Percentiles rank a stretch among this genome's conserved stretches.
phyloP scores from a whole-genome alignment of 2,113 vertebrate genomes.

The Tenrec ecaudatus region DNA sequence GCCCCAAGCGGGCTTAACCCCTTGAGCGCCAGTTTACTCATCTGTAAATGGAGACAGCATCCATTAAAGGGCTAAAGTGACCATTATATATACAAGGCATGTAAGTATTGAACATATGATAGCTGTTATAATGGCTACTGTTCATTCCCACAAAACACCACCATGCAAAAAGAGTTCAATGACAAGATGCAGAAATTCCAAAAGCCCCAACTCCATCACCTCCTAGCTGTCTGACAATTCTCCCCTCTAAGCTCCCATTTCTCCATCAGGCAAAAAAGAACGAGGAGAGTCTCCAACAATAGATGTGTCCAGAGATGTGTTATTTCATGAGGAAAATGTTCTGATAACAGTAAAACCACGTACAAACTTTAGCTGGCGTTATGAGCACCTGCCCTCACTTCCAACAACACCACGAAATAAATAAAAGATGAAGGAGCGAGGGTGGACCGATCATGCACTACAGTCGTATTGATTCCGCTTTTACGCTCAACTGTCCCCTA shows the following conservation, averaged over 20 bases:
- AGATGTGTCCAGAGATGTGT: neutral
- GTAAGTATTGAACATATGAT: constrained; percentile 37
- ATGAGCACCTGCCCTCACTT: neutral
- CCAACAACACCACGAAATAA: neutral
- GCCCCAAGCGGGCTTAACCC: constrained; percentile 30
- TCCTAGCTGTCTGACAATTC: neutral
- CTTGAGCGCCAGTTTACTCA: constrained; percentile 1
- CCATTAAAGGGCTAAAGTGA: neutral
- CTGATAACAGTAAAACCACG: constrained; percentile 26
- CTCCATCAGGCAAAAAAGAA: constrained; percentile 4
- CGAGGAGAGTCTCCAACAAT: neutral
- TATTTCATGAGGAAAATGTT: constrained; percentile 28
- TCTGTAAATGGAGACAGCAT: constrained; percentile 43
- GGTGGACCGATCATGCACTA: constrained; percentile 4
- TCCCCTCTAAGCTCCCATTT: neutral
- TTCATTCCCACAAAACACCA: constrained; percentile 44
- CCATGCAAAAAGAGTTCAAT: neutral
- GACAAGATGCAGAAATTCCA: constrained; percentile 12
- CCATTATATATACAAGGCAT: neutral
- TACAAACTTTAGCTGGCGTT: constrained; percentile 9
- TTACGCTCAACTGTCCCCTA: neutral
- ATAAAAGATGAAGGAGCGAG: neutral
- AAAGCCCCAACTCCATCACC: neutral
- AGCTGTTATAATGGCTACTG: constrained; percentile 17
- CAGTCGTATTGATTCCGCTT: constrained; percentile 18